Evolutionary conservation across 2,797 vertebrate genomes (phyloP), one percentile per base, ranked within the genome.

Genomic region (Aselliscus stoliczkanus): DNA sequence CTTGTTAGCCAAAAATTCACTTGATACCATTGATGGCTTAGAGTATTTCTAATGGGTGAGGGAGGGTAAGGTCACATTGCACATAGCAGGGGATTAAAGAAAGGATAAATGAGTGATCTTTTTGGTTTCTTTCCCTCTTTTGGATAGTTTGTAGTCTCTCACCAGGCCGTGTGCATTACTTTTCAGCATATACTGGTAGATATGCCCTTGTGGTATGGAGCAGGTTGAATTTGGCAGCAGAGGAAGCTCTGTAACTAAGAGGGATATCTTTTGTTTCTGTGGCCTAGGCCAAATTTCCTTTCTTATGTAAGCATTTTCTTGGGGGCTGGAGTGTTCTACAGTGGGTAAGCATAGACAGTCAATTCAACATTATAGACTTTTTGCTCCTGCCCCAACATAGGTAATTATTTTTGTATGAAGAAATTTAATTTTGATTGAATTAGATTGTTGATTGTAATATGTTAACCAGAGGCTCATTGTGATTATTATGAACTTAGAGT

Each of bases 361-460:
- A 75, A 18, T 84, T 69, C 56, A 58, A 92, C 70, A 85, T n/a
- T 42, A 75, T 76, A 18, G 44, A 39, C 25, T 92, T 92, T 75
- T 39, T 70, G 75, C 20, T 54, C 14, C 29, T 25, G n/a, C 10
- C 21, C 91, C 58, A 95, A 93, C 37, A 67, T 81, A 47, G 4
- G 8, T 50, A 80, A 64, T 88, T 85, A 69, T 77, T 92, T 92
- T 88, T 96, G 4, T 94, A 94, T 60, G 75, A 88, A 91, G 72
- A 94, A 90, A 92, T 73, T 72, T 47, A 65, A 0, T 90, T 95
- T 50, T 50, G 47, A 69, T 23, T 27, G 42, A 42, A 42, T 42
- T 42, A 6, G 69, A 62, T 27, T 83, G 11, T 93, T 73, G 83
- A 81, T 94, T 95, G 11, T 91, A 75, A 60, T 52, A 44, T 64